Conservation (phyloP, 2,797 vertebrate genomes). For the Pipistrellus pipistrellus region DNA sequence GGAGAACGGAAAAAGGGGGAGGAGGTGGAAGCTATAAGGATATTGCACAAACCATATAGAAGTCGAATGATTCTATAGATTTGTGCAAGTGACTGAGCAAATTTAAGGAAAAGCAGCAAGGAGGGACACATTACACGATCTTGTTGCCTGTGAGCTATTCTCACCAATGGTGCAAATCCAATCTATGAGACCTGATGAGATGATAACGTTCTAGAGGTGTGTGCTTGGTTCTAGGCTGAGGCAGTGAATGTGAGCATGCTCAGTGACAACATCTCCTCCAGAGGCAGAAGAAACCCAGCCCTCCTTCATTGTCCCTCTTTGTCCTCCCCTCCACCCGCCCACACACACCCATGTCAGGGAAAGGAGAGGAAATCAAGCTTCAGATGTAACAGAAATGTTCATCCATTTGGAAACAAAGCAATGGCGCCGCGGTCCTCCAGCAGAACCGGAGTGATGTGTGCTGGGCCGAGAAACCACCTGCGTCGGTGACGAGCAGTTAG, state of each 20-base stretch:
- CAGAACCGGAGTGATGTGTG: neutral
- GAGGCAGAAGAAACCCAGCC: neutral
- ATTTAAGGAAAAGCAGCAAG: neutral
- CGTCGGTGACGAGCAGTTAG: neutral
- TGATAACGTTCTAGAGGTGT: fast-evolving
- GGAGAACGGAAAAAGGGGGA: neutral
- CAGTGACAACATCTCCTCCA: neutral
- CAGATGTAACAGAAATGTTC: neutral
- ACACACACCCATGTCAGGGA: neutral
- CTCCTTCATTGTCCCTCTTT: neutral
- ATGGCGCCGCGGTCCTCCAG: neutral
- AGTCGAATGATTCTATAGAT: neutral
- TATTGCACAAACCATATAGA: neutral
- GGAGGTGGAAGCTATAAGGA: neutral
- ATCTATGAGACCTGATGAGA: neutral
- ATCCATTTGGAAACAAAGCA: neutral
- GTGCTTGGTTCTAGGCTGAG: neutral
- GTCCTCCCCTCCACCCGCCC: neutral
- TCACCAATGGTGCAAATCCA: neutral
- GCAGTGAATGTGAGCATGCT: neutral
- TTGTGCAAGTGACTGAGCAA: neutral
- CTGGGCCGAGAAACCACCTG: neutral
- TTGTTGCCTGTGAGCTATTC: neutral
- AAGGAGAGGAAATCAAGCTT: neutral
- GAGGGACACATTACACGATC: neutral